Evolutionary conservation across 2,888 invertebrate genomes (phyloP), one percentile per base, ranked within the genome.

Genomic region (Drosophila monieri): DNA sequence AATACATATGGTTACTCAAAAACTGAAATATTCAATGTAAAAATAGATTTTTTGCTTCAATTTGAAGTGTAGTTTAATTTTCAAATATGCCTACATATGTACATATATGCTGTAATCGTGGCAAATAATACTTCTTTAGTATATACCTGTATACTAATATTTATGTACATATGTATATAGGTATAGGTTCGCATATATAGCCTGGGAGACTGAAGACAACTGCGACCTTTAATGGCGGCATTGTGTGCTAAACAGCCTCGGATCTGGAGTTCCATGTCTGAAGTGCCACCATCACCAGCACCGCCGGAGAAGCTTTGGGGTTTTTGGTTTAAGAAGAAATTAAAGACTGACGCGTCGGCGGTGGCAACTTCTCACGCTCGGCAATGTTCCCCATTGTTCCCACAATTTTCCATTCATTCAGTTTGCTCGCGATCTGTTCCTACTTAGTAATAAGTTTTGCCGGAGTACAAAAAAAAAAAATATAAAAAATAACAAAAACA

Each of bases 221-320:
- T 66, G 77, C 78, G 78, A 74, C 71, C 85, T 85, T 88, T 88
- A 88, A 88, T 88, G 77, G 78, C 71, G 67, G 78, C 85, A 89
- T 89, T 89, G 89, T 89, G 85, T 89, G 89, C 78, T 89, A 90
- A 89, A 78, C 79, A 90, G 86, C 60, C 56, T 61, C 62, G 73
- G 69, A 67, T 73, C 64, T 59, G 66, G 43, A 41, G 27, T 43
- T 64, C 39, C 67, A 39, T 23, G 48, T 35, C 30, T 52, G 44
- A 68, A 57, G 53, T 37, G 49, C 57, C 57, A 56, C 55, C 52
- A 30, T 18, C 39, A 18, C 15, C 56, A 48, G 18, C 47, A 30
- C 14, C 39, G 39, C 32, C 51, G 51, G 15, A 21, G 23, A 39
- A 51, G 55, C 55, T 43, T 43, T 21, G 21, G 12, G 21, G 12